These are phyloP conservation scores for Neria commutata DNA, from an alignment of 2,888 invertebrate genomes.

Conservation along the genomic window DNA sequence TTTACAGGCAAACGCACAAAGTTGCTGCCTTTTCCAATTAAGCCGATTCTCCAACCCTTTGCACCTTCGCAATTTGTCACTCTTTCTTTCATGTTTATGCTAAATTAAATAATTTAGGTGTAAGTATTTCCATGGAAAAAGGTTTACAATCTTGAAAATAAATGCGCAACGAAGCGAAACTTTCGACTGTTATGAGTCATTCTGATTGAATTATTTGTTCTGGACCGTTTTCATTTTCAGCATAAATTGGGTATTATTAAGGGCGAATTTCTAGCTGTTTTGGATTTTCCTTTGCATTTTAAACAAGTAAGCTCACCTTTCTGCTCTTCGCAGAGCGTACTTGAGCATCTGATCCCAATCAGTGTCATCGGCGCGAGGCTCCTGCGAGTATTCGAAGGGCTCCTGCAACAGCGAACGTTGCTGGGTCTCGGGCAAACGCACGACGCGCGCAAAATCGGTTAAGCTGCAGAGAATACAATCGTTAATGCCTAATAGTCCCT, in stretches of 20 bases:
- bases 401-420: slow-evolving; percentile 73
- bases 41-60: no score
- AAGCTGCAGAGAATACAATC: slow-evolving; percentile 61
- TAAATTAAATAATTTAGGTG: no score
- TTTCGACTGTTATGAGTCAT: not conserved
- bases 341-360: slow-evolving; percentile 84
- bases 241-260: slow-evolving; percentile 23
- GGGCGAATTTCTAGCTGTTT: slow-evolving; percentile 12
- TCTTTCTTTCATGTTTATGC: no score
- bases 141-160: no score
- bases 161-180: no score
- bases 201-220: not conserved
- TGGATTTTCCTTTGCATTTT: slow-evolving; percentile 40
- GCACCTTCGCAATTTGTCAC: no score
- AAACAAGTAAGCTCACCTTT: slow-evolving; percentile 64
- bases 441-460: slow-evolving; percentile 74
- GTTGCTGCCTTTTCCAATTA: no score
- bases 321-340: slow-evolving; percentile 76
- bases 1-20: no score
- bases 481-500: no score
- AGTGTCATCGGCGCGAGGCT: slow-evolving; percentile 74
- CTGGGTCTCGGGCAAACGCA: slow-evolving; percentile 73
- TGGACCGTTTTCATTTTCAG: slow-evolving; percentile 39
- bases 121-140: no score
- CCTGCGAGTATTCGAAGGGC: slow-evolving; percentile 75